These are phyloP conservation scores for Lasiommata megera DNA, from an alignment of 2,888 invertebrate species.

Conservation along the genomic window DNA sequence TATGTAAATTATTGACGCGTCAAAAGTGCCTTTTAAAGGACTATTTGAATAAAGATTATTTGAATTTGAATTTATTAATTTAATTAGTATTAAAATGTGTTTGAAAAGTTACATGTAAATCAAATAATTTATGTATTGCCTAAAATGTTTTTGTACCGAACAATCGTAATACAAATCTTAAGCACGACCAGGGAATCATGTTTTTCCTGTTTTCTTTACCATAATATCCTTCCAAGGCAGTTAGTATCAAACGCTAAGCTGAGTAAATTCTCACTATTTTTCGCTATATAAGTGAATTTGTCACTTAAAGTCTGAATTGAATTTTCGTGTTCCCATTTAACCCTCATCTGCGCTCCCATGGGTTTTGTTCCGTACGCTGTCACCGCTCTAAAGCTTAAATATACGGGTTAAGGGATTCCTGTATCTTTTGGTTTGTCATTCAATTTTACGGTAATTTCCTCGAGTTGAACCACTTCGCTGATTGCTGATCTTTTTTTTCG, in stretches of 20 bases:
- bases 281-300: constrained; percentile 7
- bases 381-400: constrained; percentile 12
- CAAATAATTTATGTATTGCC: too few relatives aligned
- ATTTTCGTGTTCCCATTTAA: constrained; percentile 7
- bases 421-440: constrained; percentile 14
- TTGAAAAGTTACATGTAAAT: too few relatives aligned
- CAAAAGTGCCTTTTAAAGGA: too few relatives aligned
- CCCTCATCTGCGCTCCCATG: constrained; percentile 12
- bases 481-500: constrained; percentile 5
- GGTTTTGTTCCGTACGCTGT: constrained; percentile 10
- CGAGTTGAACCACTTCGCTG: constrained; percentile 9
- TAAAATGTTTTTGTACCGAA: too few relatives aligned
- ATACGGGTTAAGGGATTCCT: constrained; percentile 10
- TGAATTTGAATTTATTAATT: too few relatives aligned
- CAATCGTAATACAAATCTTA: too few relatives aligned
- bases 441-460: constrained; percentile 23
- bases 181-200: too few relatives aligned
- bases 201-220: too few relatives aligned
- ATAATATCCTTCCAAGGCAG: background rate
- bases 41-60: too few relatives aligned
- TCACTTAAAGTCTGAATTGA: constrained; percentile 12
- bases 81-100: too few relatives aligned
- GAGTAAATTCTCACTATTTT: constrained; percentile 2
- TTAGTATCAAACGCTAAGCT: background rate
- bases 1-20: too few relatives aligned